Evolutionary conservation across 2,797 vertebrate species (phyloP), one percentile per base, ranked within the genome.

Genomic region (Sebastes iracundus): DNA sequence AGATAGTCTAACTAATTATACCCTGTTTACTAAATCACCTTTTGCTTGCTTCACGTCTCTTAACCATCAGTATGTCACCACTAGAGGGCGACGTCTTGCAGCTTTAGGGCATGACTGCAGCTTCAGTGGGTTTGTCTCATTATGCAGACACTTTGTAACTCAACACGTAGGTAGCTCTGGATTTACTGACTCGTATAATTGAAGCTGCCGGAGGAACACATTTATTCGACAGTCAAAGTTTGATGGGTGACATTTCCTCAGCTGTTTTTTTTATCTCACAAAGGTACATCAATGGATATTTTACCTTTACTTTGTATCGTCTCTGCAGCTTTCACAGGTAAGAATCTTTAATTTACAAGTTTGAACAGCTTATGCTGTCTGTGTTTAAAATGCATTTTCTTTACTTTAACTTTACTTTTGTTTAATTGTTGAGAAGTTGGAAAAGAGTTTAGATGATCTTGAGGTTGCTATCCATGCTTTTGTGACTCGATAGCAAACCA

Each of bases 321-420:
- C 16, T 23, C 32, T 68, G 74, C 56, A 52, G 32, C 64, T 73
- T 77, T 85, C 11, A 72, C 82, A 84, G 92, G 91, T 93, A 88
- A 84, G 82, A 66, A 16, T 16, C 12, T 35, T 35, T 1, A 4
- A 38, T 42, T 38, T 7, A n/a, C 1, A n/a, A 7, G 1, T 3
- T 38, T 56, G 6, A 25, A 20, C 6, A 5, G 1, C 3, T 7
- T 23, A 16, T 13, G 22, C 2, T 12, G 42, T 32, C 1, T 0
- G 12, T 16, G 12, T 23, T 59, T n/a, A 16, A 58, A 10, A 23
- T 2, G 3, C 1, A 14, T 12, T 53, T 25, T 5, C 2, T 46
- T 3, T 14, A 30, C 5, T 33, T 56, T 5, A 16, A 25, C 38
- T 46, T 46, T 7, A 5, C 10, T 59, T 18, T 10, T 1, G 18